phyloP scores from a whole-genome alignment of 2,888 invertebrate species.

The Phasia obesa region DNA sequence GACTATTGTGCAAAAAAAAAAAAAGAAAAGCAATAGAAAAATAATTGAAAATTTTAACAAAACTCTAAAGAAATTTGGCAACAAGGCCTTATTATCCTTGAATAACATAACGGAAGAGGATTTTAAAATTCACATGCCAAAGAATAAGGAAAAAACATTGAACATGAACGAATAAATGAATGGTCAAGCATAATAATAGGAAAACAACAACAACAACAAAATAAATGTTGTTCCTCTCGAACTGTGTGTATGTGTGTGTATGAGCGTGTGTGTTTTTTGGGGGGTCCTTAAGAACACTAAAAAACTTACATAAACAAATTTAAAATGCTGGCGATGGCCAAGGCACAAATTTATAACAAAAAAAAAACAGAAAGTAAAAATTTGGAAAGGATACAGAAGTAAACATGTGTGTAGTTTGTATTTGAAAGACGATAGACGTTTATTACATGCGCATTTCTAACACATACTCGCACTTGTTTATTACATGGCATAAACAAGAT shows the following conservation, averaged over 20 bases:
- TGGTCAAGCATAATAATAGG: slow-evolving; percentile 66
- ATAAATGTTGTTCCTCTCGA: not conserved
- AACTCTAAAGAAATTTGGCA: slow-evolving; percentile 68
- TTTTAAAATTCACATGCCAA: slow-evolving; percentile 52
- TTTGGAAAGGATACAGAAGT: slow-evolving; percentile 6
- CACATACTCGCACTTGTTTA: slow-evolving; percentile 18
- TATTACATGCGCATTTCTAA: slow-evolving; percentile 66
- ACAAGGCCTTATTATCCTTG: slow-evolving; percentile 44
- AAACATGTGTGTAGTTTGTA: slow-evolving; percentile 57
- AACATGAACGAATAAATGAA: slow-evolving; percentile 42
- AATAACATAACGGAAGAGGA: slow-evolving; percentile 53
- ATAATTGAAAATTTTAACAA: slow-evolving; percentile 49
- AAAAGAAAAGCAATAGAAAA: slow-evolving; percentile 5
- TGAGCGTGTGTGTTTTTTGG: not conserved
- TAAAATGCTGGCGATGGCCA: slow-evolving; percentile 42
- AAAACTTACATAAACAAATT: slow-evolving; percentile 56
- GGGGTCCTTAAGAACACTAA: slow-evolving; percentile 12
- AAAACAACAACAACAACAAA: not conserved
- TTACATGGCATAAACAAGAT: slow-evolving; percentile 27
- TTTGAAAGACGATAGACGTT: not conserved
- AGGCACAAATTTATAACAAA: not conserved
- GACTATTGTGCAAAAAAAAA: slow-evolving; percentile 30
- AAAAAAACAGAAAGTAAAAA: not conserved
- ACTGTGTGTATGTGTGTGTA: not conserved
- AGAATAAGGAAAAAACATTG: slow-evolving; percentile 17